Base-by-base conservation (phyloP, 2,888 invertebrate genomes). In the Cactoblastis cactorum region DNA sequence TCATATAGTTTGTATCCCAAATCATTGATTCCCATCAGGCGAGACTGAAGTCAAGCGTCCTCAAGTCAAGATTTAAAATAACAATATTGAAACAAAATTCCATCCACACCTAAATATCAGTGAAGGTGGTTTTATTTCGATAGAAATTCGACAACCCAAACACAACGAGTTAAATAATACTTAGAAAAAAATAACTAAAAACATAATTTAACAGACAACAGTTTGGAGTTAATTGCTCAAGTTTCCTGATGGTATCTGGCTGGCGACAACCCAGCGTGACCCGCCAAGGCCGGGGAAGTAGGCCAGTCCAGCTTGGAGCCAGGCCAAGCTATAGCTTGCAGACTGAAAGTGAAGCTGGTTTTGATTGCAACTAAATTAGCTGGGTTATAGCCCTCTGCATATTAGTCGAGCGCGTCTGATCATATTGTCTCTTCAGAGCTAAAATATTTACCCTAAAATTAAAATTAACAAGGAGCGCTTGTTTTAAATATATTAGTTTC, bases 161-260 rank as follows among this genome's bases (percentile, higher is more conserved):
- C 28, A 28, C 28, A 9, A 1, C 17, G 11, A 15, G 17, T 17
- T 2, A 11, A 17, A 37, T 17, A 37, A 37, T 5, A 37, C 4
- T 9, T 28, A 9, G 45, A 17, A 34, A 45, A 45, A 34, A 37
- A 34, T 17, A 37, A n/a, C n/a, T n/a, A n/a, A 17, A 37, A 17
- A 37, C 17, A 37, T 35, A 4, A 35, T 37, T 17, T n/a, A n/a
- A n/a, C 14, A 37, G 17, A 15, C 37, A 37, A 9, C 37, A 37
- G 37, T 33, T 45, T 45, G 9, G 33, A 18, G 8, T 45, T 45
- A 46, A 35, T 46, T 46, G 46, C 35, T 19, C 34, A 22, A 46
- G 35, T 46, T 35, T 11, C 35, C 12, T 35, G 34, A 46, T 46
- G 34, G 46, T 46, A 35, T 46, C 46, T 18, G 24, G 46, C 18